These are phyloP conservation scores for Aphelinus certus DNA, from an alignment of 1,140 invertebrate genomes.

Conservation along the genomic window DNA sequence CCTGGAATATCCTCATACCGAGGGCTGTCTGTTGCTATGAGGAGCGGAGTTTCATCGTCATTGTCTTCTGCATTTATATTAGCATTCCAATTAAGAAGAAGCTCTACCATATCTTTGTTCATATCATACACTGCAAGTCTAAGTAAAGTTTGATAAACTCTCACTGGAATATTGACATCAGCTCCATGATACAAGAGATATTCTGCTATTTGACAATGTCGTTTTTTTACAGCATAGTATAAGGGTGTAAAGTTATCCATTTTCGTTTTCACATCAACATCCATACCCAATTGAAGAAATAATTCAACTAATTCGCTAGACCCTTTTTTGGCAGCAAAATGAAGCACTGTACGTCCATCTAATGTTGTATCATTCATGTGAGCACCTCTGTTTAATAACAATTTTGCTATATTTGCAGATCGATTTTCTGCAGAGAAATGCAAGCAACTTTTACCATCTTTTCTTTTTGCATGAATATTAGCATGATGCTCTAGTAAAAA, in stretches of 20 bases:
- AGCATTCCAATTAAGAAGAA: conserved; percentile 29
- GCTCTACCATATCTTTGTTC: conserved; percentile 36
- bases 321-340: conserved; percentile 32
- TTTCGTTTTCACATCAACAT: conserved; percentile 28
- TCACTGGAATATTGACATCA: conserved; percentile 22
- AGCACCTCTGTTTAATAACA: conserved; percentile 26
- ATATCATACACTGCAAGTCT: conserved; percentile 35
- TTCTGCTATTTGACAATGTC: conserved; percentile 28
- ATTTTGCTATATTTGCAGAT: conserved; percentile 22
- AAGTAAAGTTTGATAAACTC: conserved; percentile 32
- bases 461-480: conserved; percentile 14
- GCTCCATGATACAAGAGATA: conserved; percentile 31
- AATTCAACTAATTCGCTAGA: conserved; percentile 29
- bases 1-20: conserved; percentile 33
- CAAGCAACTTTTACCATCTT: conserved; percentile 35
- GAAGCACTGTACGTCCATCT: conserved; percentile 21
- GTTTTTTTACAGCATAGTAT: conserved; percentile 28
- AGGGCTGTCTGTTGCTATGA: conserved; percentile 32
- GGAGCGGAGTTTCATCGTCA: conserved; percentile 25
- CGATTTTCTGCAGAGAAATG: conserved; percentile 34
- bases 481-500: conserved; percentile 27
- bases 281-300: conserved; percentile 32
- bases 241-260: conserved; percentile 24
- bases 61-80: conserved; percentile 26
- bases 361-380: conserved; percentile 24